phyloP scores from a whole-genome alignment of 2,113 vertebrate genomes.

The Salvelinus alpinus region DNA sequence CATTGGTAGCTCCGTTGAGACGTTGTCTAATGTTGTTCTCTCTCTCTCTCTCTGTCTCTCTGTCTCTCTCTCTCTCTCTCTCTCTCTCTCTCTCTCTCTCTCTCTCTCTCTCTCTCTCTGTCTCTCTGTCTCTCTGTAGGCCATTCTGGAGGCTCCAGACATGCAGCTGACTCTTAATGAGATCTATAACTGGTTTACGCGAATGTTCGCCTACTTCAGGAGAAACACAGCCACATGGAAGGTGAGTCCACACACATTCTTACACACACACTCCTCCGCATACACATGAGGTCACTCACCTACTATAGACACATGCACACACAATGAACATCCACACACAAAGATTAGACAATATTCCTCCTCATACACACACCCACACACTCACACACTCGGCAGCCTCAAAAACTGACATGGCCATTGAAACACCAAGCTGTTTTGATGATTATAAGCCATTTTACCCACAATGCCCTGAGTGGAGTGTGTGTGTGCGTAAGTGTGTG shows the following conservation, averaged over 20 bases:
- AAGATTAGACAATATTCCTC: too few relatives aligned
- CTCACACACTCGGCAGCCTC: too few relatives aligned
- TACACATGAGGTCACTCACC: background rate
- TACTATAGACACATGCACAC: background rate
- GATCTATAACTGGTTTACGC: constrained; percentile 99
- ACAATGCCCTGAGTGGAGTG: constrained; percentile 3
- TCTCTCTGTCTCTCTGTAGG: constrained; percentile 67
- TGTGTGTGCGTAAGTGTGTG: constrained; percentile 13
- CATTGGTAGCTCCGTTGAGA: too few relatives aligned
- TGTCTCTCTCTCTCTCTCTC: constrained; percentile 3
- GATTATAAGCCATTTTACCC: too few relatives aligned
- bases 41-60: constrained; percentile 17
- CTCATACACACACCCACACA: too few relatives aligned
- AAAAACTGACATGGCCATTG: too few relatives aligned
- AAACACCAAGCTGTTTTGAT: too few relatives aligned
- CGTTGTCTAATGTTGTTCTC: background rate
- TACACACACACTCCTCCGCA: background rate
- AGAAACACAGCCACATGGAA: constrained; percentile 99
- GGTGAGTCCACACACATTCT: constrained; percentile 73
- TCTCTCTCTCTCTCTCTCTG: too few relatives aligned
- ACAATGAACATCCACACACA: background rate
- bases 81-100: constrained; percentile 1
- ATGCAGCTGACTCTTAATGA: constrained; percentile 98
- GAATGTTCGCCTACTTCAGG: constrained; percentile 99
- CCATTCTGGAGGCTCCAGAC: constrained; percentile 97